Percentiles rank a stretch among this genome's conserved stretches.
phyloP scores from a whole-genome alignment of 2,113 vertebrate genomes.

The Cepphus grylle region DNA sequence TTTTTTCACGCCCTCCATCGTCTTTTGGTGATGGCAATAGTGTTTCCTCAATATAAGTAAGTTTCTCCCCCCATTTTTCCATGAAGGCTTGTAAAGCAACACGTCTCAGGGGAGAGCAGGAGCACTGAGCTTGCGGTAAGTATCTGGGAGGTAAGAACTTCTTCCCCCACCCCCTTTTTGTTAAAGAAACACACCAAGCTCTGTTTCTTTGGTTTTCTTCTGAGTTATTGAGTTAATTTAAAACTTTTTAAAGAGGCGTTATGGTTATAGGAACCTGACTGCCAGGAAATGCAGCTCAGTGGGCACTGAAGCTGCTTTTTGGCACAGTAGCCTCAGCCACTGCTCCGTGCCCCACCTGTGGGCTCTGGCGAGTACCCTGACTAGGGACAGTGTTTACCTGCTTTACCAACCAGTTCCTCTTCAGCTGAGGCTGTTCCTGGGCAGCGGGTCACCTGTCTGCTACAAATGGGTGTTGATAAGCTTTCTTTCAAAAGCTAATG shows the following conservation, averaged over 20 bases:
- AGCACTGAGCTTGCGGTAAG: not conserved
- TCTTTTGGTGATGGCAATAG: not conserved
- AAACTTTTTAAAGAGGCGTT: not conserved
- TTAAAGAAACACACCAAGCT: not conserved
- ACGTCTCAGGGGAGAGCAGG: rapidly evolving
- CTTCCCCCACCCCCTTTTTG: not conserved
- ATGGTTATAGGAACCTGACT: not conserved
- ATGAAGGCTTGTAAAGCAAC: not conserved
- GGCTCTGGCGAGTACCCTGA: rapidly evolving
- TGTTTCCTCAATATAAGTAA: not conserved
- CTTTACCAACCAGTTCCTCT: not conserved
- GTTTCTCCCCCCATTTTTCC: not conserved
- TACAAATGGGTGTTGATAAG: not conserved
- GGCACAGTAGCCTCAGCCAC: not conserved
- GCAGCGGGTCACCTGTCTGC: not conserved
- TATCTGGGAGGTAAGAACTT: not conserved
- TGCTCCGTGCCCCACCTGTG: rapidly evolving
- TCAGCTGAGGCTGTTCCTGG: not conserved
- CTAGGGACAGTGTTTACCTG: not conserved
- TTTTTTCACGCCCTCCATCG: too few relatives aligned
- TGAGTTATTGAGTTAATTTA: not conserved
- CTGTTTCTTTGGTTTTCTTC: not conserved
- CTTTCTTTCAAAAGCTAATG: not conserved
- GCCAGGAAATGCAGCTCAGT: not conserved
- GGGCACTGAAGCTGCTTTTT: not conserved